Base-by-base conservation (phyloP, 2,888 invertebrate species). In the Herminia tarsipennalis region DNA sequence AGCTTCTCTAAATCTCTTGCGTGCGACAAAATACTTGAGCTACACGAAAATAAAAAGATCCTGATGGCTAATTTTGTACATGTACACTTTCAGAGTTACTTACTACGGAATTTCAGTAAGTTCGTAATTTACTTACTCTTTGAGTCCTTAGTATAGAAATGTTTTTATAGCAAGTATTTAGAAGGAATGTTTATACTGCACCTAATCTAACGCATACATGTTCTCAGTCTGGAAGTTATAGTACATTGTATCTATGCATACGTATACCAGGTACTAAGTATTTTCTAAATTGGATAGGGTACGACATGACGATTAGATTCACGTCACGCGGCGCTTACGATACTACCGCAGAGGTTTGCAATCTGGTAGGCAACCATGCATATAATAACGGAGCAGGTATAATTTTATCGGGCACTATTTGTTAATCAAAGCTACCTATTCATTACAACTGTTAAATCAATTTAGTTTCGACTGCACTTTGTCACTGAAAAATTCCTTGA, bases 1-100 rank as follows among this genome's bases (percentile, higher is more conserved):
- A 76, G 97, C 97, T 92, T 97, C 97, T 92, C 96, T 95, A 94
- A 97, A 97, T 93, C 97, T 96, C 92, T 95, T 94, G 88, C 97
- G 94, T 82, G 97, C 96, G 86, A 97, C 95, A 93, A 97, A 95
- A 93, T 97, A 96, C 93, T 96, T 96, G 88, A 97, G 94, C 94
- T 94, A 92, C 86, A 92, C 89, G 86, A 80, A 87, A 89, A 90
- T 82, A 89, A 90, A 85, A 88, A 79, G 50, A 80, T 73, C 75
- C 80, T 76, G 73, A 79, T 78, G 61, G 76, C 79, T 71, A 53
- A 63, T 64, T 35, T 56, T 61, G 35, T 41, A 51, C 24, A 44
- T 35, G 22, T 27, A 25, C 22, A 28, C n/a, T 17, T 17, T 18
- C 10, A 17, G 8, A 18, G 10, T 25, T 13, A 18, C 16, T 27